A percentile compares a stretch with the other conserved stretches of the same genome.
Conservation (phyloP, 2,797 vertebrate genomes). For the Remorina albescens region DNA sequence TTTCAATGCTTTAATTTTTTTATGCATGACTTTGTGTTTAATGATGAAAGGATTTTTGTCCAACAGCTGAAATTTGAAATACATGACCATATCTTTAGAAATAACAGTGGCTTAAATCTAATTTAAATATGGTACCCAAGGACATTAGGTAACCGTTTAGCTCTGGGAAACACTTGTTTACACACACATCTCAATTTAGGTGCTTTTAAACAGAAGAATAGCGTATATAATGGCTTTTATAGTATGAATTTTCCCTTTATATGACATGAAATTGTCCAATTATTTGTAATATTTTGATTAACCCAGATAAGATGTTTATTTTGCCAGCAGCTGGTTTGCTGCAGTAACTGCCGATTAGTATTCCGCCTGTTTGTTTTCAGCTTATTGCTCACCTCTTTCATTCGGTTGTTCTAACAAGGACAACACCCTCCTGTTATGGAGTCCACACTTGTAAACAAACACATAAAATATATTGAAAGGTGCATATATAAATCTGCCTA, state of each 20-base stretch:
- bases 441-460: constrained; percentile 29
- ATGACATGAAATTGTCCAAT: constrained; percentile 33
- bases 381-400: constrained; percentile 60
- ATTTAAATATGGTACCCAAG: constrained; percentile 15
- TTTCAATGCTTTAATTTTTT: neutral
- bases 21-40: constrained; percentile 1
- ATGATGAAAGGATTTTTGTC: neutral
- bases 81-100: neutral
- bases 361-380: constrained; percentile 59
- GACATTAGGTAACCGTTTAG: neutral
- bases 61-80: constrained; percentile 6
- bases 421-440: constrained; percentile 41
- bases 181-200: neutral
- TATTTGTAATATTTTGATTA: constrained; percentile 53
- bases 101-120: constrained; percentile 11
- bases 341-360: constrained; percentile 46
- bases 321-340: constrained; percentile 43
- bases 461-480: constrained; percentile 1
- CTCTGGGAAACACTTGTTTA: constrained; percentile 2
- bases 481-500: neutral
- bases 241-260: constrained; percentile 7
- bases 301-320: constrained; percentile 53
- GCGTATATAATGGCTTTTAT: neutral
- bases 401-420: constrained; percentile 58
- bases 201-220: neutral